Evolutionary conservation across 1,140 invertebrate species (phyloP), one percentile per base, ranked within the genome.

Genomic region (Dicyema japonicum): DNA sequence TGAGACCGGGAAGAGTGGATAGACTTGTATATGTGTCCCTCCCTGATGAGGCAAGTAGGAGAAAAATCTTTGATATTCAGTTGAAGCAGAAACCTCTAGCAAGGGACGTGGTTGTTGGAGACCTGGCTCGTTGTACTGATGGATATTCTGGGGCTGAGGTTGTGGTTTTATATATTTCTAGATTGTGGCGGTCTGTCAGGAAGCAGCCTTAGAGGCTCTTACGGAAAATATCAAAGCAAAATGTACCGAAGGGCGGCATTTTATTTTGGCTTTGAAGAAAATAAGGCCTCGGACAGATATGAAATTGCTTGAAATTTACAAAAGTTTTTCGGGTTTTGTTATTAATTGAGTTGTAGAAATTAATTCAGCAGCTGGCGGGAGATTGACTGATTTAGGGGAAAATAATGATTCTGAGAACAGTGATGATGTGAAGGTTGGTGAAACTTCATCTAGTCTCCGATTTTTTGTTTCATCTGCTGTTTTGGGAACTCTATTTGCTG

Each of bases 141-240:
- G 60, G 61, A 11, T 78, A 72, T 52, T 75, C 74, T 0, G 72
- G 74, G 2, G 74, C 74, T 3, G 74, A 82, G 59, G 63, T 76
- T 8, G 9, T 1, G 9, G 15, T 24, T 6, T 22, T 17, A 36
- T 33, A 36, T 33, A 26, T 33, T 46, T 47, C 24, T 36, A 62
- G 59, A 44, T 66, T 3, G 61, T 67, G 36, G 67, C 69, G 2
- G 57, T 80, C 5, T 78, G 72, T 41, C 61, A 72, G 33, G 71
- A 75, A 55, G 72, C 74, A 9, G 72, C 65, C 1, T 53, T 75
- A 39, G 58, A 58, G 41, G 67, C 71, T 6, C 43, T 78, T 19
- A 60, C 69, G 40, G 65, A 71, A 38, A 52, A 64, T 41, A 54
- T 71, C 1, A 39, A 63, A 14, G 55, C 58, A 11, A 27, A 43